These are phyloP conservation scores for Drosophila setifemur DNA, from an alignment of 1,140 invertebrate species.

Conservation along the genomic window DNA sequence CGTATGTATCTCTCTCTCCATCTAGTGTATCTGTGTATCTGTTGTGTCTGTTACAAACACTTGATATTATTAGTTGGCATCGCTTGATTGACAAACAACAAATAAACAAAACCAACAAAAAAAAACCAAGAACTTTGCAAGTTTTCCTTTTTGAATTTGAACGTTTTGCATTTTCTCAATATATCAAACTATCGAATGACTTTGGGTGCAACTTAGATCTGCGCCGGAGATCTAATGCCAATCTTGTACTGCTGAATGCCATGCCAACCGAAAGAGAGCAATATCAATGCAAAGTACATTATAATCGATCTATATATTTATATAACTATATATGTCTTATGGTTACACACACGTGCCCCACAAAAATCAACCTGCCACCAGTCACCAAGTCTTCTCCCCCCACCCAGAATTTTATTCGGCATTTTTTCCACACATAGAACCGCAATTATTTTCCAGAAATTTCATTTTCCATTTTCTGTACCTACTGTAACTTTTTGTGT, in stretches of 20 bases:
- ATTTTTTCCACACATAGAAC: constrained; percentile 21
- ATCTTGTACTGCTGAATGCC: constrained; percentile 33
- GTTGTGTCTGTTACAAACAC: constrained; percentile 58
- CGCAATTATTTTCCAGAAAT: constrained; percentile 52
- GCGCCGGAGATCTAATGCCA: constrained; percentile 41
- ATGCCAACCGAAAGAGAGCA: constrained; percentile 23
- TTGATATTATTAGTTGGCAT: constrained; percentile 75
- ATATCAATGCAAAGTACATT: constrained; percentile 33
- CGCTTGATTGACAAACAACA: constrained; percentile 58
- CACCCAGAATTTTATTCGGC: constrained; percentile 34
- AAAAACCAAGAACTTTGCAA: constrained; percentile 37
- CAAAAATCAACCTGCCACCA: constrained; percentile 30
- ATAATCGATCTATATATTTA: constrained; percentile 53
- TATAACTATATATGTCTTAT: constrained; percentile 76
- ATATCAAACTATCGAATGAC: constrained; percentile 16
- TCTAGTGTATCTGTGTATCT: constrained; percentile 40
- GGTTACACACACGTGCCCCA: constrained; percentile 80
- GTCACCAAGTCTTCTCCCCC: neutral
- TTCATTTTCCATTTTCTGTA: constrained; percentile 51
- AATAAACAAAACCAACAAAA: neutral
- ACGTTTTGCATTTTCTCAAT: constrained; percentile 71
- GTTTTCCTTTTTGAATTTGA: constrained; percentile 45
- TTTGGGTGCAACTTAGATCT: constrained; percentile 12
- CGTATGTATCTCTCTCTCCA: constrained; percentile 26
- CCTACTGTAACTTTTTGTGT: constrained; percentile 53